Evolutionary conservation across 2,888 invertebrate species (phyloP), one percentile per base, ranked within the genome.

Genomic region (Neoaliturus tenellus): DNA sequence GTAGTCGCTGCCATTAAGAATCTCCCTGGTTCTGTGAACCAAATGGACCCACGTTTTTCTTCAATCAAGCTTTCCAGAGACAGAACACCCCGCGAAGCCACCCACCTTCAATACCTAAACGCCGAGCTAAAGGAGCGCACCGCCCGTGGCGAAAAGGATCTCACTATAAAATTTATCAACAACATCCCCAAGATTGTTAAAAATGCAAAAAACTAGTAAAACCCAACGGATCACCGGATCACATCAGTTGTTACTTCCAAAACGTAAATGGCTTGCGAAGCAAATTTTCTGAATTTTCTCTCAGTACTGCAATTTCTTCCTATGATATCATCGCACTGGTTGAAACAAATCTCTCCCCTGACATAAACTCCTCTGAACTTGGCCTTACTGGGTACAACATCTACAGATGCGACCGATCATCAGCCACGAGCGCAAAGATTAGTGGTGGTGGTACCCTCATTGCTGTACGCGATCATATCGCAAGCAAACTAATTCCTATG

Each of bases 251-350:
- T 28, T 73, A 73, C 23, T 73, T 73, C 23, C 73, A 73, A 41
- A 73, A 73, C 41, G 41, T 73, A 0, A 73, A 39, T 10, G 73
- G 73, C 25, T 28, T 73, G 39, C 17, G 73, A 73, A 73, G 41
- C 31, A 73, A 73, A 41, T 12, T 73, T 1, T 41, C 73, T 73
- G 73, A 41, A 6, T 41, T 73, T 41, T 73, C 73, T 6, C 2
- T 41, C 2, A 73, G 23, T 39, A 14, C 23, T 3, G 23, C 1
- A 10, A 73, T 14, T 1, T 73, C 73, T 25, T 39, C 23, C 23
- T 73, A 73, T 41, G 73, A 73, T 41, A 28, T 73, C 23, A 73
- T 73, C 6, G 39, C 31, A 5, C 23, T 41, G n/a, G 39, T 41
- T 41, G 41, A 73, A n/a, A 41, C 73, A 6, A 73, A 73, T 23